These are phyloP conservation scores for Trachelus troglodyta DNA, from an alignment of 2,888 invertebrate genomes.

Conservation along the genomic window DNA sequence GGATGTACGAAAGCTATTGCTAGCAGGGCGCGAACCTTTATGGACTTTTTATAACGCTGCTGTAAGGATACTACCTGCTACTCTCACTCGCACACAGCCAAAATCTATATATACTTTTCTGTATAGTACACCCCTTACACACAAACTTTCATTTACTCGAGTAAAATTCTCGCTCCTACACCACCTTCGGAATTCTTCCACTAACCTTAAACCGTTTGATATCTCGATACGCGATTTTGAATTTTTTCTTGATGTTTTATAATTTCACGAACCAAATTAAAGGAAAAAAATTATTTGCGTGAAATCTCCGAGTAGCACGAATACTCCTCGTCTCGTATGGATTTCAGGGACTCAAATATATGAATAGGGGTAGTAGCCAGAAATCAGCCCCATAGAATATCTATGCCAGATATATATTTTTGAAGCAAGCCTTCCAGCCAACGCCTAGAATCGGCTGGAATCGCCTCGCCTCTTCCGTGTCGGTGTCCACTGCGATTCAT, in stretches of 20 bases:
- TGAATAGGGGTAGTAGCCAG: slow-evolving; percentile 15
- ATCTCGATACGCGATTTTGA: neutral
- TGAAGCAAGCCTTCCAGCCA: slow-evolving; percentile 46
- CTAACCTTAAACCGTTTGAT: neutral
- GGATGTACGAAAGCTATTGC: slow-evolving; percentile 19
- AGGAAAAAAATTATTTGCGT: neutral
- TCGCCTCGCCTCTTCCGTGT: slow-evolving; percentile 65
- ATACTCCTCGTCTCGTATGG: neutral
- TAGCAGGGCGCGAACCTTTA: slow-evolving; percentile 41
- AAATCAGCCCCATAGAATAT: slow-evolving; percentile 4
- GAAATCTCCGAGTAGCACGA: neutral
- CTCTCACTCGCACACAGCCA: neutral
- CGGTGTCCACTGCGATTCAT: slow-evolving; percentile 65
- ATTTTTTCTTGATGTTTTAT: neutral
- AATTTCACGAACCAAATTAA: neutral
- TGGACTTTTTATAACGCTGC: slow-evolving; percentile 45
- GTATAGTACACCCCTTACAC: neutral
- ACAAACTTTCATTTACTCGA: neutral
- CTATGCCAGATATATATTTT: slow-evolving; percentile 50
- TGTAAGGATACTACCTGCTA: neutral
- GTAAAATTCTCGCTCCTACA: neutral
- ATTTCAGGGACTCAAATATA: neutral
- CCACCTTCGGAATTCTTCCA: neutral
- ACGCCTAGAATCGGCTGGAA: slow-evolving; percentile 44
- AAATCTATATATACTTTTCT: neutral